Conservation (phyloP, 2,888 invertebrate genomes). For the Byasa hedistus region DNA sequence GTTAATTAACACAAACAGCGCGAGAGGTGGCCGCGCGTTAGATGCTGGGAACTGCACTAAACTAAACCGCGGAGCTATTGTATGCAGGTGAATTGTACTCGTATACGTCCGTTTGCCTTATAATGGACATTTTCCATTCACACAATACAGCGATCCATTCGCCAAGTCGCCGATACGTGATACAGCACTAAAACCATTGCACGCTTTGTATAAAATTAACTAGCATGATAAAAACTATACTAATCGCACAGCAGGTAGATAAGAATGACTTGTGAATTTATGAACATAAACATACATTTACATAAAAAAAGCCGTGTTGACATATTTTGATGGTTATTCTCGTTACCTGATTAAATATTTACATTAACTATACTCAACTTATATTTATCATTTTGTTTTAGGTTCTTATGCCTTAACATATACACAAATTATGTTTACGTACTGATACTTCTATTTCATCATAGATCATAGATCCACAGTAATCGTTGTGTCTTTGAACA, state of each 20-base stretch:
- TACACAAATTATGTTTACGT: too few species aligned
- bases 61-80: constrained; percentile 70
- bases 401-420: too few species aligned
- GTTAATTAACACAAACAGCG: constrained; percentile 31
- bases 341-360: too few species aligned
- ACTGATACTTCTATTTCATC: too few species aligned
- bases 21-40: constrained; percentile 66
- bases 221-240: constrained; percentile 34
- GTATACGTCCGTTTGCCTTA: constrained; percentile 63
- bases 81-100: constrained; percentile 76
- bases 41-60: constrained; percentile 73
- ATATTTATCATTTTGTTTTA: too few species aligned
- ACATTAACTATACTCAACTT: too few species aligned
- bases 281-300: too few species aligned
- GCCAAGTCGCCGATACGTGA: constrained; percentile 41
- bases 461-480: too few species aligned
- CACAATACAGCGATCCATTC: constrained; percentile 66
- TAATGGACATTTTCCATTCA: constrained; percentile 75
- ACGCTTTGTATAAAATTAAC: constrained; percentile 32
- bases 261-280: constrained; percentile 30
- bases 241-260: constrained; percentile 58
- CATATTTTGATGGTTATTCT: too few species aligned
- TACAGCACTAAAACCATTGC: constrained; percentile 32
- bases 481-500: too few species aligned
- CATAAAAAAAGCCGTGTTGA: too few species aligned